phyloP scores from a whole-genome alignment of 2,113 vertebrate genomes.

The Synchiropus splendidus region DNA sequence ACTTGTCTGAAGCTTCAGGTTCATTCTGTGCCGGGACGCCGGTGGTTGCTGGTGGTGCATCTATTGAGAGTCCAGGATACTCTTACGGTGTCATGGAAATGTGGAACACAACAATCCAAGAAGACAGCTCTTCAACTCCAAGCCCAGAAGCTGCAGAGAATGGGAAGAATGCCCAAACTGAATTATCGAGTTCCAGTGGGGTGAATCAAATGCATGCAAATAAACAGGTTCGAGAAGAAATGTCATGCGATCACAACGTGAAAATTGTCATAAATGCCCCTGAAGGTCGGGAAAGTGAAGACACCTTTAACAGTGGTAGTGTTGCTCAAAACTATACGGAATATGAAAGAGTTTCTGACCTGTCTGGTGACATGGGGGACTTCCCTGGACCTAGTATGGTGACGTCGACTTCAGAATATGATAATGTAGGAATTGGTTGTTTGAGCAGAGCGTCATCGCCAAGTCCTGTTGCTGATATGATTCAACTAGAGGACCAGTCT shows the following conservation, averaged over 20 bases:
- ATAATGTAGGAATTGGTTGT: slow-evolving; percentile 47
- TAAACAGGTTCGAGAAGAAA: slow-evolving; percentile 17
- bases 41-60: slow-evolving; percentile 13
- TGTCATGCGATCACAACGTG: slow-evolving; percentile 21
- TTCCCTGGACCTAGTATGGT: slow-evolving; percentile 47
- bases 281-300: slow-evolving; percentile 15
- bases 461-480: slow-evolving; percentile 26
- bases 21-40: slow-evolving; percentile 23
- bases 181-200: slow-evolving; percentile 30
- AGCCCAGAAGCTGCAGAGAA: slow-evolving; percentile 65
- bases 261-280: slow-evolving; percentile 50
- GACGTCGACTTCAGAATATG: slow-evolving; percentile 61
- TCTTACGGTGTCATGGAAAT: slow-evolving; percentile 52
- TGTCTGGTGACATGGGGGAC: slow-evolving; percentile 17
- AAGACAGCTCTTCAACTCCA: slow-evolving; percentile 67
- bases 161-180: slow-evolving; percentile 47
- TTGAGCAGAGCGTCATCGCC: slow-evolving; percentile 49
- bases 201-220: slow-evolving; percentile 12
- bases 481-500: slow-evolving; percentile 48
- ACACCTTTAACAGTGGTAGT: not conserved
- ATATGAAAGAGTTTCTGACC: not conserved
- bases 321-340: no score
- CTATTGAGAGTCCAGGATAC: slow-evolving; percentile 47
- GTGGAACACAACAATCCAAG: slow-evolving; percentile 72
- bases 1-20: slow-evolving; percentile 52